Conservation (phyloP, 2,888 invertebrate species). For the Anthoptus insignis region DNA sequence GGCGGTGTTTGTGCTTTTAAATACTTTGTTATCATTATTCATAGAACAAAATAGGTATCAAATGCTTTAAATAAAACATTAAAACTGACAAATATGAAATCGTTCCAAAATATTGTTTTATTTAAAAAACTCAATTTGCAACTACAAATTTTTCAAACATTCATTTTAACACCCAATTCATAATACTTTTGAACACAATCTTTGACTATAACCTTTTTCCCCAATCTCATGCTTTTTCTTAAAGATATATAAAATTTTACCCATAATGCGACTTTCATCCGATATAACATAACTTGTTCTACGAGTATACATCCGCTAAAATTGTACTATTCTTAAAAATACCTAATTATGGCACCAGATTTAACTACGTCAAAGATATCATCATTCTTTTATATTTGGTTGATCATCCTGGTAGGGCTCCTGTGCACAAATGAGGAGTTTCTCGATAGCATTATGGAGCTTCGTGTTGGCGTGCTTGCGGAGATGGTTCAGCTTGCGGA, state of each 20-base stretch:
- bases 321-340: conserved; percentile 15
- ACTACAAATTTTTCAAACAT: no score
- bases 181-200: no score
- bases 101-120: no score
- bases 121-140: no score
- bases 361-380: background rate
- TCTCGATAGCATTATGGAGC: conserved; percentile 53
- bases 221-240: no score
- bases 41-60: background rate
- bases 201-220: no score
- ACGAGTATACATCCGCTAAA: conserved; percentile 3
- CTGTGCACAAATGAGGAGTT: conserved; percentile 4
- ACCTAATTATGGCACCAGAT: conserved; percentile 27
- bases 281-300: no score
- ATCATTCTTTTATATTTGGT: background rate
- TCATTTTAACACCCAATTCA: no score
- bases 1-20: background rate
- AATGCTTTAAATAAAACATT: no score
- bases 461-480: conserved; percentile 57
- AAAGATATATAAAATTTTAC: no score
- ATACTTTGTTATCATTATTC: background rate
- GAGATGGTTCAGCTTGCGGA: conserved; percentile 65
- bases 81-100: no score
- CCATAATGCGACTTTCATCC: no score
- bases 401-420: conserved; percentile 12